phyloP scores from a whole-genome alignment of 2,113 vertebrate genomes.

The Oceanodroma tethys region DNA sequence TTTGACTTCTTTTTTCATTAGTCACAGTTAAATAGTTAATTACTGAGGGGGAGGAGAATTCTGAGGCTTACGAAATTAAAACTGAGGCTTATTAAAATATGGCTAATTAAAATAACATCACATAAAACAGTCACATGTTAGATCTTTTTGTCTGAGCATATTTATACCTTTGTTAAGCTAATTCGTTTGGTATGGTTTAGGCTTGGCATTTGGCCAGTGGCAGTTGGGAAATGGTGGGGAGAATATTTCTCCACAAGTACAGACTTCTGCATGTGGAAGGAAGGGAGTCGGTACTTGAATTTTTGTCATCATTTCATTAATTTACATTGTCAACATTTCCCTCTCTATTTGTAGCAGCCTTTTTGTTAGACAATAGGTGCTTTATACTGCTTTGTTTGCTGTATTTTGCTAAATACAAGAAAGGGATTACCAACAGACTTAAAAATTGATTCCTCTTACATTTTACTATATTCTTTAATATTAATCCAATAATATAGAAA shows the following conservation, averaged over 20 bases:
- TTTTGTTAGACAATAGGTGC: background rate
- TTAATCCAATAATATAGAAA: background rate
- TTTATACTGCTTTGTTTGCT: background rate
- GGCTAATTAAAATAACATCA: background rate
- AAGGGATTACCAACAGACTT: background rate
- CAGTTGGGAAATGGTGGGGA: background rate
- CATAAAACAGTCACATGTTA: background rate
- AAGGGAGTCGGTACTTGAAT: background rate
- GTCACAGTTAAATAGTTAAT: background rate
- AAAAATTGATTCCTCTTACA: background rate
- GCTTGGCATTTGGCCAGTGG: background rate
- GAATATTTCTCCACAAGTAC: background rate
- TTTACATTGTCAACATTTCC: background rate
- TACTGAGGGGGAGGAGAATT: background rate
- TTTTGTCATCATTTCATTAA: background rate
- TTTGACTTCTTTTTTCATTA: conserved; percentile 16
- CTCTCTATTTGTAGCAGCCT: background rate
- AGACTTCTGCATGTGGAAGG: background rate
- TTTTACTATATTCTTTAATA: background rate
- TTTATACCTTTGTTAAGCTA: background rate
- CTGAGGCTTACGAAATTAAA: background rate
- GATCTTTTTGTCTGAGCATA: background rate
- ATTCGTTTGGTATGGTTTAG: background rate
- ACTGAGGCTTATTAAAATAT: background rate
- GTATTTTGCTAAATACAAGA: background rate